phyloP scores from a whole-genome alignment of 2,797 vertebrate genomes.

The Limnodromus scolopaceus region DNA sequence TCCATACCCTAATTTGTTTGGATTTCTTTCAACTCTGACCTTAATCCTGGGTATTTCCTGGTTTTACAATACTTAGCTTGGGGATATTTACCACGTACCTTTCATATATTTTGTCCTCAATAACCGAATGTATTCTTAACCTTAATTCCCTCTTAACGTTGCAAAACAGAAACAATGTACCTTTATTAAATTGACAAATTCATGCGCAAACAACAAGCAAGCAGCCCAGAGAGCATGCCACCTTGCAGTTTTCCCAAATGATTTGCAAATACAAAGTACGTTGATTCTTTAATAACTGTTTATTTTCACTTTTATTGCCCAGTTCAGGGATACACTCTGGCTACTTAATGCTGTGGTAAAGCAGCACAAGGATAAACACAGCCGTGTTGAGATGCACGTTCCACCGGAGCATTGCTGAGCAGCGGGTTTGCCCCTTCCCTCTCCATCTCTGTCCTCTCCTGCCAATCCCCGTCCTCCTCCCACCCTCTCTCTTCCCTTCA shows the following conservation, averaged over 20 bases:
- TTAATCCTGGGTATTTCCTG: neutral
- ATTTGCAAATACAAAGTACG: constrained; percentile 24
- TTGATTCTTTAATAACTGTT: constrained; percentile 30
- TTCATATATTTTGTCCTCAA: neutral
- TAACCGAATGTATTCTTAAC: neutral
- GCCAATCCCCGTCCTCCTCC: neutral
- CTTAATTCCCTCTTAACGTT: neutral
- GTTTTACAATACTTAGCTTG: neutral
- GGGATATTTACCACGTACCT: neutral
- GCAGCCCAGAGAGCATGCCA: neutral
- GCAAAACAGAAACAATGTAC: neutral
- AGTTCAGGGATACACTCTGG: constrained; percentile 55
- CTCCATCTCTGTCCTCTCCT: neutral
- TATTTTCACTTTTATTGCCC: constrained; percentile 63
- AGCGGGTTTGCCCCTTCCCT: neutral
- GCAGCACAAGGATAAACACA: constrained; percentile 54
- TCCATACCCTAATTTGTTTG: neutral
- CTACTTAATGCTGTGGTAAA: constrained; percentile 43
- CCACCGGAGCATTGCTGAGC: constrained; percentile 8
- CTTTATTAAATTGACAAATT: neutral
- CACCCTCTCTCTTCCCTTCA: neutral
- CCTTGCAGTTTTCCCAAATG: constrained; percentile 11
- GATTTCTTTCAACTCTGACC: constrained; percentile 21
- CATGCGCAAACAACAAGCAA: neutral
- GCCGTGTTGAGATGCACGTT: constrained; percentile 4